phyloP scores from a whole-genome alignment of 2,888 invertebrate species.

The Criorhina ranunculi region DNA sequence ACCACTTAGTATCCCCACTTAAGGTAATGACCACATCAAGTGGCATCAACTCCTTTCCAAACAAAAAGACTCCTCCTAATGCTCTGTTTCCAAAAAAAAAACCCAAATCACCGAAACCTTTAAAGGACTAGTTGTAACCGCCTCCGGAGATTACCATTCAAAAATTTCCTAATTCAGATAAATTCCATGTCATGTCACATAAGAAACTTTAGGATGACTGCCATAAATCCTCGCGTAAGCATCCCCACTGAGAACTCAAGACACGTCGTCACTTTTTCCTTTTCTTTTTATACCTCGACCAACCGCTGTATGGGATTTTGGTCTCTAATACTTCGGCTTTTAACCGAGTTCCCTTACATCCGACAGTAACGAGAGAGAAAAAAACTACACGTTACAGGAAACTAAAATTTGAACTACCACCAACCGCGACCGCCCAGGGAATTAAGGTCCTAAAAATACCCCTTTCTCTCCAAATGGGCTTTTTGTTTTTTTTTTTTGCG shows the following conservation, averaged over 20 bases:
- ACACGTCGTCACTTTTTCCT: slow-evolving; percentile 61
- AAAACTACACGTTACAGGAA: slow-evolving; percentile 36
- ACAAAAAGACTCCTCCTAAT: slow-evolving; percentile 25
- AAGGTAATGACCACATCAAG: slow-evolving; percentile 34
- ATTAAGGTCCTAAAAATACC: slow-evolving; percentile 65
- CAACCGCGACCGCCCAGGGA: slow-evolving; percentile 62
- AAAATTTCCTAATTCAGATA: slow-evolving; percentile 65
- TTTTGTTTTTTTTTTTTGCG: too few species aligned
- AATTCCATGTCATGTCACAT: slow-evolving; percentile 53
- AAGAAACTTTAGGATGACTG: slow-evolving; percentile 57
- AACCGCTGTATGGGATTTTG: slow-evolving; percentile 49
- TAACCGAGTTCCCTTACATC: not conserved
- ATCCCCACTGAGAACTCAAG: slow-evolving; percentile 64
- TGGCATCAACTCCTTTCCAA: not conserved
- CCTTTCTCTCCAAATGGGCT: slow-evolving; percentile 54
- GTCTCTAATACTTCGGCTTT: slow-evolving; percentile 3
- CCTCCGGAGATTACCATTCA: slow-evolving; percentile 52
- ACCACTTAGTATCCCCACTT: slow-evolving; percentile 2
- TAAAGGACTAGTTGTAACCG: slow-evolving; percentile 25
- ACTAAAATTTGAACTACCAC: slow-evolving; percentile 62
- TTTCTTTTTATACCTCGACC: slow-evolving; percentile 51
- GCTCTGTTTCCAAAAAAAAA: not conserved
- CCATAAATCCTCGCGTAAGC: slow-evolving; percentile 69
- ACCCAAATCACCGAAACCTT: not conserved
- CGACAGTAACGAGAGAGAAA: slow-evolving; percentile 11